These are phyloP conservation scores for Platycheirus albimanus DNA, from an alignment of 2,888 invertebrate genomes.

Conservation along the genomic window DNA sequence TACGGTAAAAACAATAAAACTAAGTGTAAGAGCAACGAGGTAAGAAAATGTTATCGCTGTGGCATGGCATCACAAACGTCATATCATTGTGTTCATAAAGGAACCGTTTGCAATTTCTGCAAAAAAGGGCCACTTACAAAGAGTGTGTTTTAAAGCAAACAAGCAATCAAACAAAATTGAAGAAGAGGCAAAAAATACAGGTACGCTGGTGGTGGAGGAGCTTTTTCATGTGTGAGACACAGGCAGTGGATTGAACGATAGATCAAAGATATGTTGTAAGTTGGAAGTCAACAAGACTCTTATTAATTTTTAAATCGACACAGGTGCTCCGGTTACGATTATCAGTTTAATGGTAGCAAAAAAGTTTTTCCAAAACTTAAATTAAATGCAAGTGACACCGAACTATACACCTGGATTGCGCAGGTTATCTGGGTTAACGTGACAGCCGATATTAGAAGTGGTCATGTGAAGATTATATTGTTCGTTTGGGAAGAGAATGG, in stretches of 20 bases:
- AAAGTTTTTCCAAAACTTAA: constrained; percentile 34
- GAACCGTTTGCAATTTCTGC: too few relatives aligned
- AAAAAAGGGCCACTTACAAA: too few relatives aligned
- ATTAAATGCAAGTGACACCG: constrained; percentile 36
- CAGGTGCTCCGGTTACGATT: constrained; percentile 60
- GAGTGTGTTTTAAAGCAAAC: constrained; percentile 43
- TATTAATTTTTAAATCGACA: constrained; percentile 55
- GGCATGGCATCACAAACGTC: constrained; percentile 35
- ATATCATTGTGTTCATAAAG: constrained; percentile 50
- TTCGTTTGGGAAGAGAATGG: constrained; percentile 63
- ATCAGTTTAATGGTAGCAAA: constrained; percentile 52
- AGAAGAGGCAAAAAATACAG: constrained; percentile 26
- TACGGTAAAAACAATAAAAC: constrained; percentile 17
- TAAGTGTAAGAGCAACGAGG: constrained; percentile 31
- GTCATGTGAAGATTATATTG: constrained; percentile 54
- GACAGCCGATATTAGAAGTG: too few relatives aligned
- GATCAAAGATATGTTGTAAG: constrained; percentile 39
- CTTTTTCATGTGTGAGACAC: constrained; percentile 41
- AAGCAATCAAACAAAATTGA: constrained; percentile 31
- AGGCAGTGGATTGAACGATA: constrained; percentile 9
- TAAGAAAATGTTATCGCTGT: constrained; percentile 47
- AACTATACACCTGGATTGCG: too few relatives aligned
- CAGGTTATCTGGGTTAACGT: too few relatives aligned
- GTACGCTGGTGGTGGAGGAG: constrained; percentile 31
- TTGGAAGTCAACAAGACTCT: constrained; percentile 25